phyloP scores from a whole-genome alignment of 2,797 vertebrate genomes.

The Buceros bicornis region DNA sequence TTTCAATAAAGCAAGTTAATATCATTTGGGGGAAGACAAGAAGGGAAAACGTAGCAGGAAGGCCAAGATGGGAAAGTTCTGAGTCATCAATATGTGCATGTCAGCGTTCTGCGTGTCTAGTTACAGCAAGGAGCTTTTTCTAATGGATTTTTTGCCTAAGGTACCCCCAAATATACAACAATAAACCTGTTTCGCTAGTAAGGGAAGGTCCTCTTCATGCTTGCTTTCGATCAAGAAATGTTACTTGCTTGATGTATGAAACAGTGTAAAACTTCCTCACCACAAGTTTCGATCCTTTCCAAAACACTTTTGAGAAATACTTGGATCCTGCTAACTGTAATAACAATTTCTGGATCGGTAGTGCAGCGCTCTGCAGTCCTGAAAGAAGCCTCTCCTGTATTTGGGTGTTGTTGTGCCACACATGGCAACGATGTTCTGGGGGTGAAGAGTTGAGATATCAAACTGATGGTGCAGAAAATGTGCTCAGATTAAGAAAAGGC shows the following conservation, averaged over 20 bases:
- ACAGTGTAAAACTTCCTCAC: background rate
- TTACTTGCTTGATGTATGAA: background rate
- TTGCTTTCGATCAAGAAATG: background rate
- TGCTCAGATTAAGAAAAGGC: background rate
- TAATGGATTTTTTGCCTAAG: background rate
- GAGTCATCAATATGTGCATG: fast-evolving
- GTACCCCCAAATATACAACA: background rate
- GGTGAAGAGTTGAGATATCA: background rate
- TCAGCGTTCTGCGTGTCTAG: background rate
- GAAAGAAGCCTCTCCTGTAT: background rate
- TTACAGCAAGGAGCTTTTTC: background rate
- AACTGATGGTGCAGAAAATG: background rate
- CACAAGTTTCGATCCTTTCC: background rate
- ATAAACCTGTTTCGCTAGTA: background rate
- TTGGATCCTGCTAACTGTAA: background rate
- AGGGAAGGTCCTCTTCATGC: background rate
- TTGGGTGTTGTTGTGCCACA: background rate
- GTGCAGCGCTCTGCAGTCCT: background rate
- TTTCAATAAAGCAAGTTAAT: background rate
- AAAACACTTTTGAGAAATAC: background rate
- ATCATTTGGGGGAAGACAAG: background rate
- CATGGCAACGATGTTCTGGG: background rate
- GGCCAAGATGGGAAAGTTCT: background rate
- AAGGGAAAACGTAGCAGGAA: background rate
- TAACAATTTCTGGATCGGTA: background rate